Conservation (phyloP, 35 echinoderm and acorn worm genomes). For the Amphiura filiformis region DNA sequence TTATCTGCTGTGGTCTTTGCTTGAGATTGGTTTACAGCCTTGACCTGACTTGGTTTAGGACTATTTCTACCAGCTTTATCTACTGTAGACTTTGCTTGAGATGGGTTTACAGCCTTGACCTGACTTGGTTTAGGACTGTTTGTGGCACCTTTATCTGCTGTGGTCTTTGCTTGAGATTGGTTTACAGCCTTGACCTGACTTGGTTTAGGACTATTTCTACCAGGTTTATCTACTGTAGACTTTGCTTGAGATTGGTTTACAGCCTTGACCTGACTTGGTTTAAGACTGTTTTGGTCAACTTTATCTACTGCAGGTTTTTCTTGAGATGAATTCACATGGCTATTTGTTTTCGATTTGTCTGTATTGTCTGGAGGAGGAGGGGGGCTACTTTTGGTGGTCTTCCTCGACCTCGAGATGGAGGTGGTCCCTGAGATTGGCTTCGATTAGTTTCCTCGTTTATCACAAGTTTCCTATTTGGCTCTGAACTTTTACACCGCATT, state of each 20-base stretch:
- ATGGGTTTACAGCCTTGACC: too few species aligned
- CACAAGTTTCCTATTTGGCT: background rate
- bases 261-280: background rate
- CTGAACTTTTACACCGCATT: background rate
- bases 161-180: too few species aligned
- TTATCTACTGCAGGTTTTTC: background rate
- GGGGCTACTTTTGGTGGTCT: background rate
- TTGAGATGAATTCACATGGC: background rate
- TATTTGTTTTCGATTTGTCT: background rate
- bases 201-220: too few species aligned
- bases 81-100: too few species aligned
- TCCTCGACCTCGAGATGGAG: background rate
- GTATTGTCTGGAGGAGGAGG: background rate
- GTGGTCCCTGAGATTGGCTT: too few species aligned
- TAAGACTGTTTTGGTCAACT: background rate
- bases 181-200: too few species aligned
- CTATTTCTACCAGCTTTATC: too few species aligned
- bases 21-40: background rate
- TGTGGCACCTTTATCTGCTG: too few species aligned
- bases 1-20: background rate
- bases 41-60: background rate
- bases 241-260: background rate
- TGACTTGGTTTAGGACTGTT: background rate
- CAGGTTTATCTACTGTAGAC: too few species aligned
- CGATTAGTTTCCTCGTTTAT: background rate